Conservation (phyloP, 2,797 vertebrate species). For the Acanthopagrus latus region DNA sequence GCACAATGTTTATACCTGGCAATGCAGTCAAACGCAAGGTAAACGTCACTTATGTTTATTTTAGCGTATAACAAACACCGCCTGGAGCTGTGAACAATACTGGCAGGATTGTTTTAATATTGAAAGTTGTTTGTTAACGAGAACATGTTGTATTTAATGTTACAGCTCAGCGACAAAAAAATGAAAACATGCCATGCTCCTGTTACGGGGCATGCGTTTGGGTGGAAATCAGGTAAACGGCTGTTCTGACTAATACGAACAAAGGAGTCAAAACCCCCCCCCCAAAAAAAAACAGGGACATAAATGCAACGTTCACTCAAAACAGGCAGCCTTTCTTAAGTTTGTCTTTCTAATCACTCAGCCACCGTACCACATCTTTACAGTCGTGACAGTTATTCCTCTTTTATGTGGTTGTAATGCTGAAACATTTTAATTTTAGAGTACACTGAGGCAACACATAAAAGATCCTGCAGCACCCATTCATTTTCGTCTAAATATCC, state of each 20-base stretch:
- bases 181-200: slow-evolving; percentile 44
- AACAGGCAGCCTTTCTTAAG: background rate
- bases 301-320: background rate
- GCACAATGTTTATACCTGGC: slow-evolving; percentile 5
- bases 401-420: slow-evolving; percentile 35
- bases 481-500: slow-evolving; percentile 26
- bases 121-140: slow-evolving; percentile 22
- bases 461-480: slow-evolving; percentile 18
- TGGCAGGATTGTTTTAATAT: slow-evolving; percentile 7
- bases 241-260: slow-evolving; percentile 7
- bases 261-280: background rate
- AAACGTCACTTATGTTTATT: slow-evolving; percentile 7
- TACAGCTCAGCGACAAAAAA: slow-evolving; percentile 50
- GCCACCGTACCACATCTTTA: slow-evolving; percentile 18
- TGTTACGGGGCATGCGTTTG: slow-evolving; percentile 33
- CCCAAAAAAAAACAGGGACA: background rate
- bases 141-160: slow-evolving; percentile 44
- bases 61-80: background rate
- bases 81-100: background rate
- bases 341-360: slow-evolving; percentile 17
- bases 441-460: slow-evolving; percentile 30
- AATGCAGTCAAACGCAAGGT: background rate
- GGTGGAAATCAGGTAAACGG: slow-evolving; percentile 23
- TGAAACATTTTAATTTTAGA: slow-evolving; percentile 42
- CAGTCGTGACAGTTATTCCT: slow-evolving; percentile 4